Base-by-base conservation (phyloP, 1,140 invertebrate genomes). In the Proctacanthus coquilletti region DNA sequence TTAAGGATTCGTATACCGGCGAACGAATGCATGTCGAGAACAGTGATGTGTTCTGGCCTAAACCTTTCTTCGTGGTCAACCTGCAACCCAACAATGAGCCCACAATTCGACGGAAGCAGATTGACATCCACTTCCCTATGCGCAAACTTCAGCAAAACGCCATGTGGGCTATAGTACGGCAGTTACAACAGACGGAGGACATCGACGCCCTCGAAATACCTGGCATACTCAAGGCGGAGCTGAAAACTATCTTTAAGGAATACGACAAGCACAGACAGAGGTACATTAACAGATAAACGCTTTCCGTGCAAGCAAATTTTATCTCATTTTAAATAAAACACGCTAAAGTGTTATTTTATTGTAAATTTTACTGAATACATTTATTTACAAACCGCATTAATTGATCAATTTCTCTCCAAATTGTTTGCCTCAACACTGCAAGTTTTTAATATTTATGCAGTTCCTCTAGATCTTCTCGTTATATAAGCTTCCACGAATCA, bases 1-100 rank as follows among this genome's bases (percentile, higher is more conserved):
- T 79, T 45, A 50, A 71, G 20, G 74, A 81, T 50, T 48, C 63
- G 21, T 49, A 68, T 17, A 75, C 74, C 1, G 68, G 68, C 27
- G 75, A 79, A 41, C 46, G 56, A 14, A 54, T 69, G 51, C 52
- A 56, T 40, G 53, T 66, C 8, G 47, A 61, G 1, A 53, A 57
- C 6, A 46, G 60, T 17, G 50, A 50, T 15, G 42, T 66, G 10
- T 68, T 60, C 38, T 46, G 42, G 17, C 50, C 54, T 1, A 35
- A 52, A 9, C 42, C 47, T 8, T 51, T 48, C 30, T 42, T 45
- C 11, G 42, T 57, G 8, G n/a, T n/a, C n/a, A n/a, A n/a, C n/a
- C n/a, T n/a, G n/a, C n/a, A n/a, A n/a, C 23, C 23, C 23, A 27
- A 27, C 23, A 13, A 13, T 13, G 23, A 27, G 13, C 23, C n/a